Conservation (phyloP, 2,797 vertebrate genomes). For the Micrastur ruficollis region DNA sequence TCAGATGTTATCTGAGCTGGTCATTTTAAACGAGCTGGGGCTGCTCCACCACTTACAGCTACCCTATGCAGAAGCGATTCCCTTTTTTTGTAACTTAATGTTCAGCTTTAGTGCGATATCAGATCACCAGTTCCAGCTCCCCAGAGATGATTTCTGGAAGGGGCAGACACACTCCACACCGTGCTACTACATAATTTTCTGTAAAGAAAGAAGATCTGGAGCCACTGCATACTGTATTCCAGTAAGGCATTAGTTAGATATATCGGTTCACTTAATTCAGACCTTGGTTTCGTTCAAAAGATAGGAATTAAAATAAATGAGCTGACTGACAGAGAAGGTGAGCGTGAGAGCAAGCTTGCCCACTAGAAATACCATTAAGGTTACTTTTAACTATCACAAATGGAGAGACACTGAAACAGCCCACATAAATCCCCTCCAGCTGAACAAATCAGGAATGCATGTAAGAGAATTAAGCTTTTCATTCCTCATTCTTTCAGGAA, state of each 20-base stretch:
- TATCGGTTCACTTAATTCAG: not conserved
- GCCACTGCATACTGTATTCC: not conserved
- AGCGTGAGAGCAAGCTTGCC: not conserved
- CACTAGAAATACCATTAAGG: conserved; percentile 14
- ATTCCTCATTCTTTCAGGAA: conserved; percentile 8
- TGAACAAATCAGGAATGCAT: conserved; percentile 21
- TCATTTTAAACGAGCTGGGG: not conserved
- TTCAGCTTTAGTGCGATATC: not conserved
- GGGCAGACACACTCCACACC: not conserved
- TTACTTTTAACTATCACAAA: conserved; percentile 31
- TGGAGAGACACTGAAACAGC: not conserved
- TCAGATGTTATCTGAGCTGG: not conserved
- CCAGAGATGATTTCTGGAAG: not conserved
- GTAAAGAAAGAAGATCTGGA: not conserved
- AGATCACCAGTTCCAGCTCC: not conserved
- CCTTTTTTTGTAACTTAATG: not conserved
- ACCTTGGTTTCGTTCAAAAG: conserved; percentile 1
- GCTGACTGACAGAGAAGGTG: not conserved
- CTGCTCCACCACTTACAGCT: not conserved
- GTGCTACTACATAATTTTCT: not conserved
- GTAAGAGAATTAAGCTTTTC: conserved; percentile 13
- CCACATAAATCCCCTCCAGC: not conserved
- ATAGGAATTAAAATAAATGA: conserved; percentile 44
- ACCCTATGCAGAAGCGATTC: not conserved
- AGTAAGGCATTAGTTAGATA: not conserved